Evolutionary conservation across 2,888 invertebrate species (phyloP).

Genomic region (Mythimna vitellina): DNA sequence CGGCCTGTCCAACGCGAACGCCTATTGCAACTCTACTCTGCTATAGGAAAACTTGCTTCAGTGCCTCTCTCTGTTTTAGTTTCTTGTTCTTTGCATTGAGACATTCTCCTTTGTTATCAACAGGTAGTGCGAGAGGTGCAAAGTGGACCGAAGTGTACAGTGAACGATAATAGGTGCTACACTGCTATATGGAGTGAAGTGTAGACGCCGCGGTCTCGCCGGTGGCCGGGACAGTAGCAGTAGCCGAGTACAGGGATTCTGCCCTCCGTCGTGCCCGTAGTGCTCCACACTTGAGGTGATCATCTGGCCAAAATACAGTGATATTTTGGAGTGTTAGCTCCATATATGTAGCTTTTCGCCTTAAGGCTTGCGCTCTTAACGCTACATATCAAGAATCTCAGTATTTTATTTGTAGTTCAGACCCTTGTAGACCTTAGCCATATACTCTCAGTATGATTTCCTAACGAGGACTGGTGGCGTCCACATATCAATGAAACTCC

Average conservation of each 20-base stretch:
- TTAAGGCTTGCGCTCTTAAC: conserved; percentile 80
- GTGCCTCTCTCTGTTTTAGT: not conserved
- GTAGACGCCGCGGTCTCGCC: conserved; percentile 41
- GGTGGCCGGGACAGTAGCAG: conserved; percentile 25
- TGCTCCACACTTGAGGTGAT: conserved; percentile 45
- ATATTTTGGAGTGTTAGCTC: conserved; percentile 63
- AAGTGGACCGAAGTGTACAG: conserved; percentile 84
- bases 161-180: conserved; percentile 87
- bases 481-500: conserved; percentile 72
- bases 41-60: too few species aligned
- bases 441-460: conserved; percentile 51
- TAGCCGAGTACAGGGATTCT: conserved; percentile 35
- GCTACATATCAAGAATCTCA: conserved; percentile 89
- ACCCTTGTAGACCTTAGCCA: conserved; percentile 46
- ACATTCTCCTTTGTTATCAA: conserved; percentile 1
- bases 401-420: conserved; percentile 71
- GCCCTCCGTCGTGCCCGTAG: conserved; percentile 15
- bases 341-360: conserved; percentile 77
- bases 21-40: too few species aligned
- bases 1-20: too few species aligned
- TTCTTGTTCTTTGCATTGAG: not conserved
- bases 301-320: conserved; percentile 67
- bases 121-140: conserved; percentile 62
- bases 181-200: conserved; percentile 73
- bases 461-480: conserved; percentile 56